phyloP scores from a whole-genome alignment of 2,797 vertebrate species.

The Myotis myotis region DNA sequence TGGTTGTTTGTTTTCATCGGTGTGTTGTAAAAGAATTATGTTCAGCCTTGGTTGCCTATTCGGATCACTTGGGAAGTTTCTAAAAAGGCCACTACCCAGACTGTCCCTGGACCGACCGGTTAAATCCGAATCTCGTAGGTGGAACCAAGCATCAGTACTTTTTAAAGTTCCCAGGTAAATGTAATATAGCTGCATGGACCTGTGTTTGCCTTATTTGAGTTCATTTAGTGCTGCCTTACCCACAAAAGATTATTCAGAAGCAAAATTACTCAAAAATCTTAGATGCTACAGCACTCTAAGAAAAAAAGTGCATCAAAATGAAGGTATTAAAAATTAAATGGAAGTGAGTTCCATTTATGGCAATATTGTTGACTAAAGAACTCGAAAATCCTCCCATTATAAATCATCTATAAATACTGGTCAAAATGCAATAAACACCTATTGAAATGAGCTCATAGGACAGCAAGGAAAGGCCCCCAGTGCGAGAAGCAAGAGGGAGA shows the following conservation, averaged over 20 bases:
- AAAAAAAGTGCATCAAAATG: background rate
- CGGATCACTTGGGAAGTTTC: background rate
- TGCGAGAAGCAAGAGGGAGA: background rate
- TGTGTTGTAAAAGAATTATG: background rate
- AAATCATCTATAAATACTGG: background rate
- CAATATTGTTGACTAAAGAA: constrained; percentile 6
- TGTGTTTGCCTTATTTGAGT: background rate
- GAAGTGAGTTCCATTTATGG: constrained; percentile 39
- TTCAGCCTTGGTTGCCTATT: background rate
- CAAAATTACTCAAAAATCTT: background rate
- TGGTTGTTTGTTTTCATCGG: background rate
- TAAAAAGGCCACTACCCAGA: background rate
- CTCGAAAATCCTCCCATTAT: background rate
- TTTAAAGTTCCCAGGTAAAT: constrained; percentile 5
- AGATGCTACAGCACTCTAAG: background rate
- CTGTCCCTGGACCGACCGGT: background rate
- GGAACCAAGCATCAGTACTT: background rate
- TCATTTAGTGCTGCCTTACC: background rate
- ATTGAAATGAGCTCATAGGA: background rate
- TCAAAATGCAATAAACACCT: background rate
- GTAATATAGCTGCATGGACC: background rate
- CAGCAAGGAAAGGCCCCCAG: background rate
- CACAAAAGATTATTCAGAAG: background rate
- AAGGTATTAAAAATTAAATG: constrained; percentile 23
- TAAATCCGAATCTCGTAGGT: background rate